Evolutionary conservation across 2,888 invertebrate species (phyloP).

Genomic region (Thymelicus acteon): DNA sequence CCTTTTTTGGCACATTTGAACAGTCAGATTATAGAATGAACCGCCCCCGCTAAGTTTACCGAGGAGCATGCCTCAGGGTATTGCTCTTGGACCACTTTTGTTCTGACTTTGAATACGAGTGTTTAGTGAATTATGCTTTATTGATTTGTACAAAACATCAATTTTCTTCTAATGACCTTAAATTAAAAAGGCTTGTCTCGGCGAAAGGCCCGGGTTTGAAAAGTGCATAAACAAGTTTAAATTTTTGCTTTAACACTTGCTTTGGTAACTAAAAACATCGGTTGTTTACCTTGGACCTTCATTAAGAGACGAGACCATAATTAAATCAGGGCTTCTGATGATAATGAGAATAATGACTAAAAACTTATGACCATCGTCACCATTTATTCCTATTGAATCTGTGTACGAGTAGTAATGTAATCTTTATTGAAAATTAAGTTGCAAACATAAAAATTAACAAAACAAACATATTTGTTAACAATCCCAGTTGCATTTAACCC

Average conservation of each 20-base stretch:
- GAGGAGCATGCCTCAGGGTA: slow-evolving; percentile 68
- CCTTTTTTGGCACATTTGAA: slow-evolving; percentile 70
- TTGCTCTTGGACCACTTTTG: slow-evolving; percentile 58
- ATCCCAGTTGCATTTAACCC: slow-evolving; percentile 13
- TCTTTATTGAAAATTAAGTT: neutral
- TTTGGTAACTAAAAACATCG: no score
- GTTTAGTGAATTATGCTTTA: neutral
- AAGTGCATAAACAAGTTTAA: no score
- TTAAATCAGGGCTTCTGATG: no score
- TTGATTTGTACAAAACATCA: neutral
- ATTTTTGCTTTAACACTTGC: no score
- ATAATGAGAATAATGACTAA: no score
- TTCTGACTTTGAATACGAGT: slow-evolving; percentile 41
- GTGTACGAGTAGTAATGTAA: neutral
- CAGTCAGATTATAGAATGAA: slow-evolving; percentile 57
- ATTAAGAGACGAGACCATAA: no score
- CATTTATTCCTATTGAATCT: no score
- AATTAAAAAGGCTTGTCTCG: no score
- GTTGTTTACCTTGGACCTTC: no score
- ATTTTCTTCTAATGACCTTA: neutral
- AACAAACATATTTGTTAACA: neutral
- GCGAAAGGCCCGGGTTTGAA: no score
- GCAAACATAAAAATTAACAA: neutral
- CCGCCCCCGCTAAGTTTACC: slow-evolving; percentile 59
- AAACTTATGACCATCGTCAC: no score